Evolutionary conservation across 2,113 vertebrate species (phyloP).

Genomic region (Corythaixoides concolor): DNA sequence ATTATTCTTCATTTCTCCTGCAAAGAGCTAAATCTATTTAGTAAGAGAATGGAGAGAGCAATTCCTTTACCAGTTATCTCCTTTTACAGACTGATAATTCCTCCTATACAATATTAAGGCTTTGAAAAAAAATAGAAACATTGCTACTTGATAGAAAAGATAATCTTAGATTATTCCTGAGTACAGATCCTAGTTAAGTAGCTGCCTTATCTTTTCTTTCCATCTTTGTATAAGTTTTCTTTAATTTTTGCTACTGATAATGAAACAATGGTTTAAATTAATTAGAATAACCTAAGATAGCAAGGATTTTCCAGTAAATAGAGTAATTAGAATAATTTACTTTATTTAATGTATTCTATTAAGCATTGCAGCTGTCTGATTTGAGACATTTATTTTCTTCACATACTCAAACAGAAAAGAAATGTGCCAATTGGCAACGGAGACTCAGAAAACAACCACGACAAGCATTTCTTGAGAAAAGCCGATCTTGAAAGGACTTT

Average conservation of each 20-base stretch:
- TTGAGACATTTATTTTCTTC: not conserved
- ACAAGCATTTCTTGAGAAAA: not conserved
- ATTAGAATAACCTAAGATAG: not conserved
- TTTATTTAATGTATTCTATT: not conserved
- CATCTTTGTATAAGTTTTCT: not conserved
- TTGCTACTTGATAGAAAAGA: not conserved
- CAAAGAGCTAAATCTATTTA: not conserved
- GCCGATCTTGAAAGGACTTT: not conserved
- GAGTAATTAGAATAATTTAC: not conserved
- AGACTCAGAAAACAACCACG: not conserved
- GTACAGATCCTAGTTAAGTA: not conserved
- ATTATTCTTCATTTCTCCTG: not conserved
- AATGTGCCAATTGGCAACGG: not conserved
- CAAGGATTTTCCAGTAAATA: conserved; percentile 9
- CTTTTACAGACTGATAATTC: not conserved
- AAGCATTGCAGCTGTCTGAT: not conserved
- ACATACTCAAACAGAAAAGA: not conserved
- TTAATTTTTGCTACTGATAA: not conserved
- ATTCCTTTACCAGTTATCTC: not conserved
- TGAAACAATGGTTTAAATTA: not conserved
- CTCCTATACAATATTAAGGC: not conserved
- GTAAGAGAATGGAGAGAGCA: not conserved
- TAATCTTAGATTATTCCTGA: conserved; percentile 7
- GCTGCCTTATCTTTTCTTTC: not conserved
- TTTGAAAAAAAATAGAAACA: not conserved